Conservation (phyloP, 2,113 vertebrate genomes). For the Narcine bancroftii region DNA sequence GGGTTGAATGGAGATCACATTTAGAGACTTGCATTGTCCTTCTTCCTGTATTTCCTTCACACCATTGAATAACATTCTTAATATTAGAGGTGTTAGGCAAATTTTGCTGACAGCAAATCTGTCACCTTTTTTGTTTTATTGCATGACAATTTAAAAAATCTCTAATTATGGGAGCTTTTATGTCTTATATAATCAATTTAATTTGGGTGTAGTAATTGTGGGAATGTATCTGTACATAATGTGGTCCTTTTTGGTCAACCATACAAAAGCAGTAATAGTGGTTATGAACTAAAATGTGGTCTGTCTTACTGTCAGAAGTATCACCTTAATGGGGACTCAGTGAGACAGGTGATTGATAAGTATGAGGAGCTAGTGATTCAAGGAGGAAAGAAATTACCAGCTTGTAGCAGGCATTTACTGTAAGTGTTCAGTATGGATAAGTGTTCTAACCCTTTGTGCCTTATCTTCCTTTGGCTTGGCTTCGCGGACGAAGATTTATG, state of each 20-base stretch:
- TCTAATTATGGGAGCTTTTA: background rate
- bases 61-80: background rate
- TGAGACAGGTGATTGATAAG: background rate
- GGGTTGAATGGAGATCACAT: background rate
- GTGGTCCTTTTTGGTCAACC: background rate
- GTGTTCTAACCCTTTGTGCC: background rate
- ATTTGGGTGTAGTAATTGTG: background rate
- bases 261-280: slow-evolving; percentile 1
- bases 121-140: no score
- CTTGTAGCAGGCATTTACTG: background rate
- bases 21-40: background rate
- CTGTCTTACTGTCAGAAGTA: background rate
- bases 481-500: no score
- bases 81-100: no score
- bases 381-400: background rate
- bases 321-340: background rate
- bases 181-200: background rate
- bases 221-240: background rate
- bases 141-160: no score
- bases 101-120: no score
- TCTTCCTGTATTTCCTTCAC: background rate
- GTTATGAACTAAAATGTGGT: no score
- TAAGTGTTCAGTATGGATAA: background rate
- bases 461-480: no score
- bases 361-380: background rate